Conservation (phyloP, 2,797 vertebrate genomes). For the Sebastes iracundus region DNA sequence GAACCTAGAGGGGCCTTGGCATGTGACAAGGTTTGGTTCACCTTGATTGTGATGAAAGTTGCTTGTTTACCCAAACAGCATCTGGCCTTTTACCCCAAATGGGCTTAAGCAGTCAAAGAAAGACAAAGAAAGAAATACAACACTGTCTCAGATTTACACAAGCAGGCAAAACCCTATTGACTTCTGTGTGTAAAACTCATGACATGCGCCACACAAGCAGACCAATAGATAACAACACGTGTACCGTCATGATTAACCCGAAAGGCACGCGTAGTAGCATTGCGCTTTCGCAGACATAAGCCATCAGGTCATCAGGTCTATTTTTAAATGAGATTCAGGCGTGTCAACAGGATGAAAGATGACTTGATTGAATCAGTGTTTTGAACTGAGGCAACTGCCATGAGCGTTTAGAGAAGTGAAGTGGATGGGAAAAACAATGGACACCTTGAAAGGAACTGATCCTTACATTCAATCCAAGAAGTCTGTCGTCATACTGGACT, state of each 20-base stretch:
- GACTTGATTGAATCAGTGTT: slow-evolving; percentile 7
- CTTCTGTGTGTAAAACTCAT: slow-evolving; percentile 28
- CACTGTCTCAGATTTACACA: slow-evolving; percentile 42
- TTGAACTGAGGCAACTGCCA: neutral
- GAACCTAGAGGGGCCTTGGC: neutral
- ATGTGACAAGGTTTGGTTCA: neutral
- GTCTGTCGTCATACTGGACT: neutral
- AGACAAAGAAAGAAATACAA: neutral
- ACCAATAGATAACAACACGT: slow-evolving; percentile 2
- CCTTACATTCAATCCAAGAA: neutral
- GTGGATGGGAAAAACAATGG: neutral
- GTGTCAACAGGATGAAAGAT: neutral
- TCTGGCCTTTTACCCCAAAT: neutral
- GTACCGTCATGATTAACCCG: neutral
- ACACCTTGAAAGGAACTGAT: neutral
- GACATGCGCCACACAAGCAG: slow-evolving; percentile 17
- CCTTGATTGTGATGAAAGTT: neutral
- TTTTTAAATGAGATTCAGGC: slow-evolving; percentile 18
- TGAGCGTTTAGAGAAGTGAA: no score
- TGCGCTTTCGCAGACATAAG: neutral
- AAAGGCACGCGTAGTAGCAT: neutral
- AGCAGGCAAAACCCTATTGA: slow-evolving; percentile 32
- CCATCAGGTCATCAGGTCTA: neutral
- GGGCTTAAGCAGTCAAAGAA: neutral
- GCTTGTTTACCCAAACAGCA: neutral